Evolutionary conservation across 2,113 vertebrate genomes (phyloP), one percentile per base, ranked within the genome.

Genomic region (Madoqua kirkii): DNA sequence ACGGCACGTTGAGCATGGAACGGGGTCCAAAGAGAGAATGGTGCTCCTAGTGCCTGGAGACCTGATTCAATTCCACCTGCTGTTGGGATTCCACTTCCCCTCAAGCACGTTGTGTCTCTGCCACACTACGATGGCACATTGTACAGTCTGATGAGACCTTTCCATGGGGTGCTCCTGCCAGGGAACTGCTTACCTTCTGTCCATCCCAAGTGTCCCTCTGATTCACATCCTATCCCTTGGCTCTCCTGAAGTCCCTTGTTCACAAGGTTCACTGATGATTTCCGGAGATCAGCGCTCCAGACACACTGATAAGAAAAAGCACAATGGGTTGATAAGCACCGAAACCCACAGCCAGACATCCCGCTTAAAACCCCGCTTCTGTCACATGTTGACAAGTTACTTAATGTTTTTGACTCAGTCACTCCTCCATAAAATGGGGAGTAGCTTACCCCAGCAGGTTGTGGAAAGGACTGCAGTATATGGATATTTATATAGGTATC

Each of bases 151-250:
- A 7, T 19, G 88, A 95, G 95, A 33, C 33, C 87, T 97, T 95
- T 48, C 87, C 89, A n/a, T 12, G 78, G 78, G 84, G 25, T 84
- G 36, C 87, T 76, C 88, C 31, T 87, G 95, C 71, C 50, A 96
- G 88, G 23, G 87, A 64, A 57, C 95, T 93, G 60, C 67, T 95
- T 85, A 29, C 19, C 83, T 87, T 94, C 40, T 4, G 15, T 91
- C 60, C 8, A 2, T 67, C 91, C 95, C 85, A 62, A 86, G 2
- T 94, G 59, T 89, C 50, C 43, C 3, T 82, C 79, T 89, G 79
- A 31, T 3, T 54, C 89, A 50, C 97, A 97, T 96, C 54, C 95
- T 94, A 87, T 92, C 76, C 54, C 55, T 96, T 74, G 64, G 78
- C 97, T 98, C n/a, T 83, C 50, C 50, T 55, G 19, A 83, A 83